These are phyloP conservation scores for Cynocephalus volans DNA, from an alignment of 2,113 vertebrate genomes.

Conservation along the genomic window DNA sequence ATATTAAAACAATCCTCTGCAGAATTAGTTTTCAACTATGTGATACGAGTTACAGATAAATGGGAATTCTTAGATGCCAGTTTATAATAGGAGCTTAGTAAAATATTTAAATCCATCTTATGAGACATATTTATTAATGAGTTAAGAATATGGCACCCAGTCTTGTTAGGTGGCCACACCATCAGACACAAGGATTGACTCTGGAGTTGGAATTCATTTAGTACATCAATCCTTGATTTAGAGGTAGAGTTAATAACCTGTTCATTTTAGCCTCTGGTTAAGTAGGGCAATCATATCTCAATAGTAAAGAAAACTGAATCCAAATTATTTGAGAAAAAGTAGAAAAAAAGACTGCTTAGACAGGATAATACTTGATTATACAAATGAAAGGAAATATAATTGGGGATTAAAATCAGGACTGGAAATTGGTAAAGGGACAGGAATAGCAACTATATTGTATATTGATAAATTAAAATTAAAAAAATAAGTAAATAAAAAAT, in stretches of 20 bases:
- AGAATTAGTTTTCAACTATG: constrained; percentile 26
- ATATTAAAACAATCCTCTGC: neutral
- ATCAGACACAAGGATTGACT: neutral
- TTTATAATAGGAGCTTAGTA: constrained; percentile 40
- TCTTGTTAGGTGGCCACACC: neutral
- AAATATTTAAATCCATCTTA: constrained; percentile 11
- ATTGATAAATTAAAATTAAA: no score
- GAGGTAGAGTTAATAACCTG: constrained; percentile 17
- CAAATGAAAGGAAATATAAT: constrained; percentile 11
- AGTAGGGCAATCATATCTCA: neutral
- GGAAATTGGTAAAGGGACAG: no score
- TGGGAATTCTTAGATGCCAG: neutral
- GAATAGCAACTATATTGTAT: no score
- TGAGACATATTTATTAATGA: constrained; percentile 52
- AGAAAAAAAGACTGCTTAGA: neutral
- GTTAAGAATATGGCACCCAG: neutral
- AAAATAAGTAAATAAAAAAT: no score
- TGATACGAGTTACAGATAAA: constrained; percentile 14
- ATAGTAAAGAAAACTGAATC: neutral
- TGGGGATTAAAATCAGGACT: constrained; percentile 28
- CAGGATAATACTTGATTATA: constrained; percentile 3
- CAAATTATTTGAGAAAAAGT: constrained; percentile 43
- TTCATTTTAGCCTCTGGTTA: constrained; percentile 13
- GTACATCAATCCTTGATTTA: constrained; percentile 7
- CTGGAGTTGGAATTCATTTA: neutral